Percentiles rank a stretch among this genome's conserved stretches.
phyloP scores from a whole-genome alignment of 2,888 invertebrate genomes.

The Teinopalpus imperialis region DNA sequence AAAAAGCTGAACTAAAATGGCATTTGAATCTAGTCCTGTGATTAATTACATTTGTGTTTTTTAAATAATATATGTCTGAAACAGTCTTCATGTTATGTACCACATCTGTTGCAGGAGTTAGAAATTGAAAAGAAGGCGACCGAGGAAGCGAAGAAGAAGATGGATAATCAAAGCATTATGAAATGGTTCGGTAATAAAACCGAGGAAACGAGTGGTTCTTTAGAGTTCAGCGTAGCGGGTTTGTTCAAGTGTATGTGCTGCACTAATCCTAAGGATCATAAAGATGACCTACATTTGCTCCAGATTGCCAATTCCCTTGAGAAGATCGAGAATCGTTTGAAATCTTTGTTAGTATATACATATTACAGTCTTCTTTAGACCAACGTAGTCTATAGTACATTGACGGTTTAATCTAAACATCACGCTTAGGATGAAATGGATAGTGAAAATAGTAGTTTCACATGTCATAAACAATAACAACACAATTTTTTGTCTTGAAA shows the following conservation, averaged over 20 bases:
- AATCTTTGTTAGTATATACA: slow-evolving; percentile 66
- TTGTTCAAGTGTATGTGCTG: slow-evolving; percentile 94
- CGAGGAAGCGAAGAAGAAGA: slow-evolving; percentile 90
- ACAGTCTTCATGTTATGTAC: no score
- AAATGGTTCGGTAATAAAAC: slow-evolving; percentile 86
- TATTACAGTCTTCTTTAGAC: not conserved
- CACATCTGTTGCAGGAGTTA: slow-evolving; percentile 87
- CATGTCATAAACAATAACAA: no score
- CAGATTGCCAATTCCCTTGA: slow-evolving; percentile 91
- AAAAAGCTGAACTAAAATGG: no score
- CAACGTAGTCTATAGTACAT: not conserved
- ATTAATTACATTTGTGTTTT: no score
- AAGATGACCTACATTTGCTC: slow-evolving; percentile 91
- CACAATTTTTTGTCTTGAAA: no score
- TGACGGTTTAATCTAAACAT: no score
- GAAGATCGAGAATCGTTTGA: slow-evolving; percentile 87
- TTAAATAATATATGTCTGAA: no score
- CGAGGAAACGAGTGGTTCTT: slow-evolving; percentile 90
- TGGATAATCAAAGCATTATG: slow-evolving; percentile 89
- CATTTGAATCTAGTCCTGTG: no score
- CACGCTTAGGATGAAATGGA: no score
- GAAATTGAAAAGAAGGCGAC: slow-evolving; percentile 91
- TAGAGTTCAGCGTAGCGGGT: slow-evolving; percentile 92
- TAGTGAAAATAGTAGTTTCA: no score
- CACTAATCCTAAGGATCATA: slow-evolving; percentile 92